Conservation (phyloP, 2,797 vertebrate genomes). For the Myoxocephalus aenaeus region DNA sequence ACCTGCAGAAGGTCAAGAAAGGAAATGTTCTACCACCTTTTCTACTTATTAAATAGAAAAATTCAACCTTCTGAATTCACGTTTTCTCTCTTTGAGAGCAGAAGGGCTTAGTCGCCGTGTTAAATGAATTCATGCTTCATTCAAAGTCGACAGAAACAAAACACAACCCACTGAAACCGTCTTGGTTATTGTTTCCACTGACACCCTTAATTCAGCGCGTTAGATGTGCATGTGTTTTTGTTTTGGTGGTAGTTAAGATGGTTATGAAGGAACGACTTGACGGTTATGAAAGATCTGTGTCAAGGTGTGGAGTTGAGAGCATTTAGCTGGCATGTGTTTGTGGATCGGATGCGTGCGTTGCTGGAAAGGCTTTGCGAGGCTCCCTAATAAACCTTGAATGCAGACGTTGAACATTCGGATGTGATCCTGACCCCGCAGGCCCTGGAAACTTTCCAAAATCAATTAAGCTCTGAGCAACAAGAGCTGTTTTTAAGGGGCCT, state of each 20-base stretch:
- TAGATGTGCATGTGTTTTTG: slow-evolving; percentile 1
- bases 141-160: too few species aligned
- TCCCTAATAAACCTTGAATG: slow-evolving; percentile 50
- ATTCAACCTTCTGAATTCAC: not conserved
- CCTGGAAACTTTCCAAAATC: slow-evolving; percentile 56
- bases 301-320: slow-evolving; percentile 54
- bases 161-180: too few species aligned
- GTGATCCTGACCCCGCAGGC: slow-evolving; percentile 37
- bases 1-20: not conserved
- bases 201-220: too few species aligned
- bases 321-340: slow-evolving; percentile 37
- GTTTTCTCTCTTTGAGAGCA: too few species aligned
- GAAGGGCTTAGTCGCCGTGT: too few species aligned
- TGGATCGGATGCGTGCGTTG: slow-evolving; percentile 10
- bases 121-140: too few species aligned
- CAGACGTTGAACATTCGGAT: slow-evolving; percentile 39
- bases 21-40: not conserved
- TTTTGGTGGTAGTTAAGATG: slow-evolving; percentile 57
- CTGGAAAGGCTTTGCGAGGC: slow-evolving; percentile 34
- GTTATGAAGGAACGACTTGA: slow-evolving; percentile 44
- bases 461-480: slow-evolving; percentile 42
- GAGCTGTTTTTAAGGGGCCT: slow-evolving; percentile 39
- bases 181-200: too few species aligned
- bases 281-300: slow-evolving; percentile 46
- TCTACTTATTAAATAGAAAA: not conserved